Conservation (phyloP, 1,140 invertebrate genomes). For the Drosophila mayri region DNA sequence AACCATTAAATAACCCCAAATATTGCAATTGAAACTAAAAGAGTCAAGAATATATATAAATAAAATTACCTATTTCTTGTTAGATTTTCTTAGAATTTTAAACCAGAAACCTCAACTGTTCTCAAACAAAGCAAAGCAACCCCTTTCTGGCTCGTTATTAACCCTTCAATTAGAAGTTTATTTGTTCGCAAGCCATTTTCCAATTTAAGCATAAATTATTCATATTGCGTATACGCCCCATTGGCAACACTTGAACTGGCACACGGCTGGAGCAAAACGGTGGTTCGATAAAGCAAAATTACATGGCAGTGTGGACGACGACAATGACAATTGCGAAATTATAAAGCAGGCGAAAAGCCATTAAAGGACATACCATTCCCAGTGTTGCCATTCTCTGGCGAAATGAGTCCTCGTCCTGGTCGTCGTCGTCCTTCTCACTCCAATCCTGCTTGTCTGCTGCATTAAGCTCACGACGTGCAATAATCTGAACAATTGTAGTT, state of each 20-base stretch:
- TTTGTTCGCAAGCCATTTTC: conserved; percentile 55
- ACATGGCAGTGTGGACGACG: conserved; percentile 30
- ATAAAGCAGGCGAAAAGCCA: conserved; percentile 53
- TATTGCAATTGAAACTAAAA: not conserved
- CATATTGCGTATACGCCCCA: conserved; percentile 72
- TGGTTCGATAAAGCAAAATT: conserved; percentile 44
- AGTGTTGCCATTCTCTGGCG: conserved; percentile 1
- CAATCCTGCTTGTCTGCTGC: conserved; percentile 37
- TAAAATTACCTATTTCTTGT: not conserved
- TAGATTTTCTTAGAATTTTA: not conserved
- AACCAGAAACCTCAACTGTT: conserved; percentile 5
- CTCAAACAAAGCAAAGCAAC: not conserved
- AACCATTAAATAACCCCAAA: not conserved
- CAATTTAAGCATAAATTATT: conserved; percentile 73
- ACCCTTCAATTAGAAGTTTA: conserved; percentile 51
- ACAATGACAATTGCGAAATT: conserved; percentile 54
- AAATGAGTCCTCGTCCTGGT: conserved; percentile 13
- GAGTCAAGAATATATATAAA: not conserved
- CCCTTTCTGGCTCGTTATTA: conserved; percentile 16
- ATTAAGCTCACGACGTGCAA: conserved; percentile 67
- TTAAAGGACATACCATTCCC: conserved; percentile 33
- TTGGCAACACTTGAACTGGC: conserved; percentile 36
- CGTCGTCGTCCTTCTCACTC: not conserved
- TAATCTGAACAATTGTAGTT: conserved; percentile 69
- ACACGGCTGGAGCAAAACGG: not conserved